Conservation (phyloP, 2,888 invertebrate genomes). For the Linhomoeus sp. region DNA sequence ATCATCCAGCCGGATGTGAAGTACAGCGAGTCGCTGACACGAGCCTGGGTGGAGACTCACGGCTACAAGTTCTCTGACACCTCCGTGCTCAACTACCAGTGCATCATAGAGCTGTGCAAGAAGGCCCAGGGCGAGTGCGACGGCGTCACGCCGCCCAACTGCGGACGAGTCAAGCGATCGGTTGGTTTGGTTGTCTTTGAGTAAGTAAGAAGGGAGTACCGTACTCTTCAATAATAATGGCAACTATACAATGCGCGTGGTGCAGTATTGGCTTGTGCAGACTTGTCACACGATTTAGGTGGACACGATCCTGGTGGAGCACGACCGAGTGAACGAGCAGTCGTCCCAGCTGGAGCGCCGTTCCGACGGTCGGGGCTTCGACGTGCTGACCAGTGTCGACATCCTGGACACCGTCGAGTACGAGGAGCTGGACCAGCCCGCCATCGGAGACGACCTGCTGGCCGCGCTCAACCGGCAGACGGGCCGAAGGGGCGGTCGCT, state of each 20-base stretch:
- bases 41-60: conserved; percentile 19
- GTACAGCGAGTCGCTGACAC: conserved; percentile 12
- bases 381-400: conserved; percentile 9
- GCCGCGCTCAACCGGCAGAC: neutral
- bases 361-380: conserved; percentile 3
- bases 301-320: neutral
- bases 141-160: conserved; percentile 17
- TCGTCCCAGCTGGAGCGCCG: too few relatives aligned
- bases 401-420: conserved; percentile 10
- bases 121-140: conserved; percentile 15
- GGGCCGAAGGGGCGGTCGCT: neutral
- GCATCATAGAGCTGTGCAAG: conserved; percentile 20
- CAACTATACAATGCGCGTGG: too few relatives aligned
- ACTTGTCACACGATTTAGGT: too few relatives aligned
- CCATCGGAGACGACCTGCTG: neutral
- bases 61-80: conserved; percentile 20
- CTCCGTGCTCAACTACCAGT: conserved; percentile 21
- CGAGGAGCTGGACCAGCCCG: neutral
- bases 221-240: too few relatives aligned
- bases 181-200: too few relatives aligned
- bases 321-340: too few relatives aligned
- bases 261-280: too few relatives aligned
- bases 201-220: too few relatives aligned
- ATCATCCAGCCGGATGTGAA: conserved; percentile 20
- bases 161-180: conserved; percentile 9